Conservation (phyloP, 2,888 invertebrate species). For the Dorcus parallelipipedus region DNA sequence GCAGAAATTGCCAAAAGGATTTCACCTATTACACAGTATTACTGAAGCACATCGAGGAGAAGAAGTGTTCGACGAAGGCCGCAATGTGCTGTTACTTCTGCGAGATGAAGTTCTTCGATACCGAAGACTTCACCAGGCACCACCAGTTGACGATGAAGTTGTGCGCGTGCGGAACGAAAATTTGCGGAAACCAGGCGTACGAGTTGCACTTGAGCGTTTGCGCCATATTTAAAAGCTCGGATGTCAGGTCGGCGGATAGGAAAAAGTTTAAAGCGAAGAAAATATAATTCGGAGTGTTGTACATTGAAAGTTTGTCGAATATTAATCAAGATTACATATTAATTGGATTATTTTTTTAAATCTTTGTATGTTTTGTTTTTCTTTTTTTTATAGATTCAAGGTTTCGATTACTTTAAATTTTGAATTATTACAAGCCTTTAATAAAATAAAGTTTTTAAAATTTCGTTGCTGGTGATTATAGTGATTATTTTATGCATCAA, state of each 20-base stretch:
- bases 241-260: too few relatives aligned
- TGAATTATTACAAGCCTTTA: too few relatives aligned
- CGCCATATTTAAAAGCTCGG: not conserved
- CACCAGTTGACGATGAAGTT: conserved; percentile 15
- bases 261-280: conserved; percentile 2
- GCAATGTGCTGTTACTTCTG: conserved; percentile 14
- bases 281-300: not conserved
- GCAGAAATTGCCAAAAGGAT: conserved; percentile 15
- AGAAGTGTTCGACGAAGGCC: conserved; percentile 8
- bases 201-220: conserved; percentile 16
- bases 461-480: too few relatives aligned
- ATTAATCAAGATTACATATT: conserved; percentile 1
- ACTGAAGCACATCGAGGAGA: conserved; percentile 18
- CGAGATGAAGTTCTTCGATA: conserved; percentile 13
- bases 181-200: conserved; percentile 18
- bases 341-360: conserved; percentile 6
- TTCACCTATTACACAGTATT: conserved; percentile 22
- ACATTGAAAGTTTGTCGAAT: not conserved
- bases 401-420: too few relatives aligned
- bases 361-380: conserved; percentile 7
- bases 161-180: conserved; percentile 12
- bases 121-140: conserved; percentile 13
- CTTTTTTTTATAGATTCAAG: too few relatives aligned
- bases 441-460: too few relatives aligned
- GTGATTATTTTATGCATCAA: too few relatives aligned